These are phyloP conservation scores for Ciconia stormi DNA, from an alignment of 2,113 vertebrate species.

Conservation along the genomic window DNA sequence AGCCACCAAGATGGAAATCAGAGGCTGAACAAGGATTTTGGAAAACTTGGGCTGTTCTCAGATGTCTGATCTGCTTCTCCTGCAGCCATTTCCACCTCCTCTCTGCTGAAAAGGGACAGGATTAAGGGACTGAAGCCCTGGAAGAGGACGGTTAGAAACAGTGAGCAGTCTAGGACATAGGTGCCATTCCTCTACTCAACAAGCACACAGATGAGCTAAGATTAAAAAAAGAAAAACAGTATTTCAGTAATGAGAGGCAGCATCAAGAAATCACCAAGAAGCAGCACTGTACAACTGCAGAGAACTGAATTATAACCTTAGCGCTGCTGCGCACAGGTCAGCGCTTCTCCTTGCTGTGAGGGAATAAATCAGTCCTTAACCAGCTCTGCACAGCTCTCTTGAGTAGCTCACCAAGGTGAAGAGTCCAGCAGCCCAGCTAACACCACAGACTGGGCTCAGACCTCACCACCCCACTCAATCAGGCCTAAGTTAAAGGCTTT, in stretches of 20 bases:
- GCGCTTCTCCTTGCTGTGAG: not conserved
- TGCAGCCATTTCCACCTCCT: not conserved
- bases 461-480: not conserved
- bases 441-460: not conserved
- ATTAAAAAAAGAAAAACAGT: not conserved
- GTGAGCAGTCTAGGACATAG: not conserved
- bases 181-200: not conserved
- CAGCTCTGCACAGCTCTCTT: not conserved
- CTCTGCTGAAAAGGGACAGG: not conserved
- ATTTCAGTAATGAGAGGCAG: not conserved
- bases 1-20: not conserved
- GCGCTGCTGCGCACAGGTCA: not conserved
- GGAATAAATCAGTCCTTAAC: not conserved
- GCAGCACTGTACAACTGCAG: not conserved
- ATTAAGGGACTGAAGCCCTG: not conserved
- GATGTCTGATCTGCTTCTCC: not conserved
- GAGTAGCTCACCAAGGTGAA: not conserved
- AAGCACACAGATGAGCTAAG: not conserved
- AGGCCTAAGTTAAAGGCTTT: not conserved
- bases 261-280: not conserved
- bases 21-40: not conserved
- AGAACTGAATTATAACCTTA: not conserved
- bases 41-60: not conserved
- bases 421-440: not conserved
- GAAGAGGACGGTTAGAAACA: not conserved